Conservation (phyloP, 2,113 vertebrate species). For the Sorex araneus region DNA sequence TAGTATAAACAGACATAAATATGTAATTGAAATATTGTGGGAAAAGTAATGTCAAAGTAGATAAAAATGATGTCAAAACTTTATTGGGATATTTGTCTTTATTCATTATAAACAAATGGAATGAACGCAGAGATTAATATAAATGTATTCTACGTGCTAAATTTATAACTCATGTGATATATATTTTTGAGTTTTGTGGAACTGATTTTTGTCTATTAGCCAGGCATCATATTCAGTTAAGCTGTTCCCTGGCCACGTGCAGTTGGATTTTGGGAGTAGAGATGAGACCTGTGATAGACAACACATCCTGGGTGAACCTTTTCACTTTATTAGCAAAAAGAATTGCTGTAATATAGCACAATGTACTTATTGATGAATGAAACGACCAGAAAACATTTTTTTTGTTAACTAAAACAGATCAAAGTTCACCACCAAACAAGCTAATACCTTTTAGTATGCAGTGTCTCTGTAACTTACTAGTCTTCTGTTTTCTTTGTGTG, state of each 20-base stretch:
- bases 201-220: slow-evolving; percentile 1
- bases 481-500: background rate
- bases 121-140: background rate
- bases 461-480: background rate
- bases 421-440: background rate
- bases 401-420: background rate
- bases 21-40: background rate
- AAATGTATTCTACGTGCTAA: background rate
- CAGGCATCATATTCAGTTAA: background rate
- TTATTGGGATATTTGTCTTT: background rate
- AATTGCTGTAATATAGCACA: background rate
- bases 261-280: background rate
- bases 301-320: background rate
- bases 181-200: background rate
- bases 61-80: background rate
- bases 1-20: background rate
- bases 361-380: background rate
- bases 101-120: background rate
- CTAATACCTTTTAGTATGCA: background rate
- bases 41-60: background rate
- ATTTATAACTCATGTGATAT: background rate
- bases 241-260: background rate
- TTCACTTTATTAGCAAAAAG: background rate
- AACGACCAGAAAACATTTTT: background rate
- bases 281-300: background rate